phyloP scores from a whole-genome alignment of 64 coral and sea anemone genomes.

The Stichodactyla mertensii region DNA sequence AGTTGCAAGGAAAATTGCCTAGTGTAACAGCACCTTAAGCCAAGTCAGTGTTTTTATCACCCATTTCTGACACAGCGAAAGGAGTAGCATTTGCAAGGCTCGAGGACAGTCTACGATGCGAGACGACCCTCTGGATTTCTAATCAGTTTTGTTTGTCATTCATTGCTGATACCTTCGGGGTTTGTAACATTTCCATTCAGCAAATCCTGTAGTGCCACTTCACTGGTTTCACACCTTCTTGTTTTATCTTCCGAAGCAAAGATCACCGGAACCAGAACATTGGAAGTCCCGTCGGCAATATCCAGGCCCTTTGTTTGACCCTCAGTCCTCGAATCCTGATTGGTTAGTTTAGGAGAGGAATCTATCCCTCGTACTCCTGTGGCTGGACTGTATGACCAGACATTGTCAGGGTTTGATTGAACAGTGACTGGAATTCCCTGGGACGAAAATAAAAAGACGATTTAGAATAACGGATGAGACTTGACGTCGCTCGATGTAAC shows the following conservation, averaged over 20 bases:
- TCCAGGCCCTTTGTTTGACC: constrained; percentile 16
- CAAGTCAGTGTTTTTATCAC: too few species aligned
- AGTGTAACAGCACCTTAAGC: too few species aligned
- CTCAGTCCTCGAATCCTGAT: background rate
- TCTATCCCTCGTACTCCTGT: background rate
- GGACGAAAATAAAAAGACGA: background rate
- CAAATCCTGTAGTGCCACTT: constrained; percentile 60
- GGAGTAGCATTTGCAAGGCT: too few species aligned
- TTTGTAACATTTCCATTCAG: constrained; percentile 45
- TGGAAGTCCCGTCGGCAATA: background rate
- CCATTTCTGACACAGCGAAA: too few species aligned
- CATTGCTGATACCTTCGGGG: constrained; percentile 11
- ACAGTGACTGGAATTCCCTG: background rate
- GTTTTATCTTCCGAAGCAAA: constrained; percentile 44
- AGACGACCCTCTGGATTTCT: background rate
- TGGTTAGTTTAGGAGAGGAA: background rate
- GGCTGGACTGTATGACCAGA: background rate
- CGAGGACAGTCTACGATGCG: background rate
- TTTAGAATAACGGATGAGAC: too few species aligned
- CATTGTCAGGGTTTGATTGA: background rate
- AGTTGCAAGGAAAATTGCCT: too few species aligned
- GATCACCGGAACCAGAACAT: constrained; percentile 63
- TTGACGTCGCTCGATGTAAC: too few species aligned
- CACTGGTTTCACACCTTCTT: constrained; percentile 18
- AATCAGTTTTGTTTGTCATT: background rate